Conservation (phyloP, 2,888 invertebrate genomes). For the Chrysopilus asiliformis region DNA sequence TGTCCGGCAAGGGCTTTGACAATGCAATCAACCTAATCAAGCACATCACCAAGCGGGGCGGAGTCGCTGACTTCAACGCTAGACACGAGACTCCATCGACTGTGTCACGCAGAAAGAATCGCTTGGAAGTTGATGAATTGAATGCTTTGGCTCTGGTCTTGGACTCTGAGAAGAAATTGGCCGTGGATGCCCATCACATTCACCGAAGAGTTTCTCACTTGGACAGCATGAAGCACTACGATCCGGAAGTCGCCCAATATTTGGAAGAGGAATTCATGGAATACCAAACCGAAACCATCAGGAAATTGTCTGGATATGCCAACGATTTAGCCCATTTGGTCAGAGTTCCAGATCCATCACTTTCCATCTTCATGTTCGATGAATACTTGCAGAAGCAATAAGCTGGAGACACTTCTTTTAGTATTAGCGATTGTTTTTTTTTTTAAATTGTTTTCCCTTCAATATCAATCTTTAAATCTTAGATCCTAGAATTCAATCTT, state of each 20-base stretch:
- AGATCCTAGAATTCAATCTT: too few species aligned
- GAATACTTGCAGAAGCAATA: slow-evolving; percentile 40
- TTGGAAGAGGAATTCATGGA: slow-evolving; percentile 65
- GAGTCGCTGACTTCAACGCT: slow-evolving; percentile 38
- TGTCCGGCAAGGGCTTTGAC: slow-evolving; percentile 63
- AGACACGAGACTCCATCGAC: slow-evolving; percentile 19
- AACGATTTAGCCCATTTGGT: slow-evolving; percentile 56
- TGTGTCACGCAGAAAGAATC: slow-evolving; percentile 14
- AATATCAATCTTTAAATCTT: too few species aligned
- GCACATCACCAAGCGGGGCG: slow-evolving; percentile 61
- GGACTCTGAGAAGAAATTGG: slow-evolving; percentile 60
- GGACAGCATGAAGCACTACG: slow-evolving; percentile 42
- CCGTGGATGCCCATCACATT: slow-evolving; percentile 50
- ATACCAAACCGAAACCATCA: slow-evolving; percentile 50
- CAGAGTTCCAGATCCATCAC: slow-evolving; percentile 43
- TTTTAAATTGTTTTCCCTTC: too few species aligned
- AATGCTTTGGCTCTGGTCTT: slow-evolving; percentile 59
- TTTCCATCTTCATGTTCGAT: slow-evolving; percentile 62
- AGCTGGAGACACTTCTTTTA: too few species aligned
- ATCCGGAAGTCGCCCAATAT: slow-evolving; percentile 60
- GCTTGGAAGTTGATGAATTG: slow-evolving; percentile 44
- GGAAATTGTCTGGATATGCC: slow-evolving; percentile 58
- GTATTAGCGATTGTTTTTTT: too few species aligned
- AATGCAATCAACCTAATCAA: slow-evolving; percentile 63
- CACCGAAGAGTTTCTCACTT: slow-evolving; percentile 45